Conservation (phyloP, 2,888 invertebrate genomes). For the Liopterus haemorrhoidalis region DNA sequence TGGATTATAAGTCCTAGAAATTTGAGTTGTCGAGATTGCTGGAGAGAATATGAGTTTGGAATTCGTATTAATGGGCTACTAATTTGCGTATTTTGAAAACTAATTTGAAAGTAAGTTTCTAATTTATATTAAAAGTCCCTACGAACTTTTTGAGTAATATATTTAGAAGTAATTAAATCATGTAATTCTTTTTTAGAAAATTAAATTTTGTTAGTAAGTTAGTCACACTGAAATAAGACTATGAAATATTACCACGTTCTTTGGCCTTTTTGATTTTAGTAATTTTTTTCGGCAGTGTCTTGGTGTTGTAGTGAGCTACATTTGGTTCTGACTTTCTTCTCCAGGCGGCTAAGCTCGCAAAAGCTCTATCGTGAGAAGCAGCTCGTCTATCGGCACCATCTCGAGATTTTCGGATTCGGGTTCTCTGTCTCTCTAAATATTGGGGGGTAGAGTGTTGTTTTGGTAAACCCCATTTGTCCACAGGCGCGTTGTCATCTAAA, state of each 20-base stretch:
- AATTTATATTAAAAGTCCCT: too few relatives aligned
- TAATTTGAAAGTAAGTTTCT: too few relatives aligned
- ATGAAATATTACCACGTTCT: slow-evolving; percentile 50
- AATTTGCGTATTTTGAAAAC: too few relatives aligned
- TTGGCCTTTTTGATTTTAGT: slow-evolving; percentile 64
- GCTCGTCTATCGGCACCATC: slow-evolving; percentile 44
- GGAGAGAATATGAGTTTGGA: too few relatives aligned
- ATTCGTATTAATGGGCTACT: too few relatives aligned
- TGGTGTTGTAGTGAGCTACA: slow-evolving; percentile 55
- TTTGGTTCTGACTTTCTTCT: slow-evolving; percentile 68
- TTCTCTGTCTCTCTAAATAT: slow-evolving; percentile 81
- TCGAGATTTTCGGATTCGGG: slow-evolving; percentile 57
- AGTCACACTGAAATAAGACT: slow-evolving; percentile 47
- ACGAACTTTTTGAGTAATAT: too few relatives aligned
- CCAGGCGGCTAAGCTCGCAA: slow-evolving; percentile 59
- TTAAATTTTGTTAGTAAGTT: slow-evolving; percentile 29
- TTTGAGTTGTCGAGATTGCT: too few relatives aligned
- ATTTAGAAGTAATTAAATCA: too few relatives aligned
- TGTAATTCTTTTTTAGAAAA: neutral
- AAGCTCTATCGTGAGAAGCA: slow-evolving; percentile 48
- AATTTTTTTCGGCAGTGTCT: slow-evolving; percentile 65
- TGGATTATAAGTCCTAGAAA: too few relatives aligned
- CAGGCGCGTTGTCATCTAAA: slow-evolving; percentile 20
- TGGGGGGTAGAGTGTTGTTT: slow-evolving; percentile 81
- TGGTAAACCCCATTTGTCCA: slow-evolving; percentile 52